Base-by-base conservation (phyloP, 2,113 vertebrate species). In the Neolamprologus sp. region DNA sequence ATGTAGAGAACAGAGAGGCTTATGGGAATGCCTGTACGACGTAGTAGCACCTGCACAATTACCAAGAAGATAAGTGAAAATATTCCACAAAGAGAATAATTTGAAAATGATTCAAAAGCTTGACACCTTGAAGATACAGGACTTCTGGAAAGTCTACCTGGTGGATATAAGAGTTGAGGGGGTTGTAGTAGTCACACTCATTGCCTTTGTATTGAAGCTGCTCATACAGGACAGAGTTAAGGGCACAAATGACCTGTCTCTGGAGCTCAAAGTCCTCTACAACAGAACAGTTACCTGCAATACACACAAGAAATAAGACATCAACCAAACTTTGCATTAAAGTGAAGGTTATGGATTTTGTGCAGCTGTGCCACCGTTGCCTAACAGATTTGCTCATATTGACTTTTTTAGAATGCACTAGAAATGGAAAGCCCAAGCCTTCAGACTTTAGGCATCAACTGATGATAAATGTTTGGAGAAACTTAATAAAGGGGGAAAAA, bases 181-280 rank as follows among this genome's bases (percentile, higher is more conserved):
- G 98, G 58, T 99, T 99, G 86, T 99, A 99, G 92, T 98, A 99
- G 94, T 99, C 98, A 60, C 97, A 96, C 71, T 98, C 98, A 0
- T 99, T 99, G 49, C 99, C 99, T 94, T 98, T 98, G 95, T 98
- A 99, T 40, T 98, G 98, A 58, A 99, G 96, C 63, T 99, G 98
- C 90, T 99, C 98, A 1, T 98, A 99, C 0, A 99, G 93, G 87
- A 99, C 98, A 2, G 96, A 95, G 92, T 99, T 99, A 83, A 99
- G 96, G 28, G 98, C 98, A 17, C 96, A 97, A 8, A 99, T 94
- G n/a, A 97, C 97, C 93, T 99, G 98, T 80, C 97, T 96, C 96
- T 99, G 98, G 57, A 98, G 97, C 23, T 98, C 98, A 65, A 98
- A 94, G 89, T 99, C 98, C 90, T 97, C 95, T 49, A 99, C 81